Evolutionary conservation across 2,888 invertebrate species (phyloP), one percentile per base, ranked within the genome.

Genomic region (Ephialtes manifestator): DNA sequence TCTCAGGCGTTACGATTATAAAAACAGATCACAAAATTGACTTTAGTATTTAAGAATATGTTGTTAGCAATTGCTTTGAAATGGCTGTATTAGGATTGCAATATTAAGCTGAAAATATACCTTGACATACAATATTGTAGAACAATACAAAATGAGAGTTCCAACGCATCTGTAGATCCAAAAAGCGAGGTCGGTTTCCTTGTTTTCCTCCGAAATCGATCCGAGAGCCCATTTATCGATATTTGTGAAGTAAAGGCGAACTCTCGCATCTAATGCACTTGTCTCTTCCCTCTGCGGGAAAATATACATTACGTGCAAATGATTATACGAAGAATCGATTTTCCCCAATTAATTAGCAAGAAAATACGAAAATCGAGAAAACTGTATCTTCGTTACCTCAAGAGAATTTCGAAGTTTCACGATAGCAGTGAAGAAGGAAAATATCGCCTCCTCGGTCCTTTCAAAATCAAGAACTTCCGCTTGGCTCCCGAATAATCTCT

Each of bases 121-220:
- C 89, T 92, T 93, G 1, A 88, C 80, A 72, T 93, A 92, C 31
- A 94, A 78, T 67, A 92, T 91, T 4, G 91, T 86, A n/a, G 93
- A 89, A 43, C 92, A 92, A 68, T 89, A 91, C 18, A 92, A 87
- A 84, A 94, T 89, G 15, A 94, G 83, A 53, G 92, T 92, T 43
- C 93, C 93, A 13, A 93, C 86, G 72, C 93, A 93, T 77, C 90
- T 88, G 78, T 93, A 94, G 75, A 93, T 93, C 90, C 92, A 92
- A 10, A 88, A 83, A 2, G 92, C 88, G 31, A 90, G 83, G 70
- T 91, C 89, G 0, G 90, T 89, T 18, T 93, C 92, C 81, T 90
- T 90, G 31, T 88, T 92, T 67, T 93, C 92, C 46, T 93, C 91
- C 8, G 87, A 92, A 65, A 94, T 91, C 24, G 92, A 87, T 10